A percentile compares a stretch with the other conserved stretches of the same genome.
phyloP scores from a whole-genome alignment of 1,140 invertebrate genomes.

The Ostrea denselamellosa region DNA sequence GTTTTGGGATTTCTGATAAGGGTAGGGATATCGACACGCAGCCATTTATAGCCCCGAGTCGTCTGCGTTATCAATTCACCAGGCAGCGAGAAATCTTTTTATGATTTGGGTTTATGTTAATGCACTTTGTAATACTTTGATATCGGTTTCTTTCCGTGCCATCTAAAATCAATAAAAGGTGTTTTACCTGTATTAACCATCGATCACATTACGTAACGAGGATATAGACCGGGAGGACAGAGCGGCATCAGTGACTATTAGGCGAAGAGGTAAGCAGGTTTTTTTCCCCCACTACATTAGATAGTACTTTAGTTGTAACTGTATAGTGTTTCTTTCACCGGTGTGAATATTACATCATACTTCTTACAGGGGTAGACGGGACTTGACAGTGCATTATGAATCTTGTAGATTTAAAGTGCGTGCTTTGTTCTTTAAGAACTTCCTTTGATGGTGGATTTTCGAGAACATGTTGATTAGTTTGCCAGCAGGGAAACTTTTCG shows the following conservation, averaged over 20 bases:
- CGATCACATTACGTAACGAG: conserved; percentile 7
- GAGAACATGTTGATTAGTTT: background rate
- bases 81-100: conserved; percentile 12
- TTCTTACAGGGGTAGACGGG: background rate
- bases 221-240: background rate
- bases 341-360: background rate
- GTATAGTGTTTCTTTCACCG: no score
- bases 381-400: background rate
- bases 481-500: background rate
- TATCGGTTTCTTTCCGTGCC: background rate
- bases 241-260: no score
- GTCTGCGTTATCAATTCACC: background rate
- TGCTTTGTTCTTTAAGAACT: background rate
- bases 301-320: background rate
- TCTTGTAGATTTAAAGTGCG: background rate
- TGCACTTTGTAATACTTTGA: background rate
- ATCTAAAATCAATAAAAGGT: conserved; percentile 18
- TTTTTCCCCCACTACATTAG: background rate
- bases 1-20: background rate
- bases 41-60: background rate
- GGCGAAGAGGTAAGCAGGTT: background rate
- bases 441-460: background rate
- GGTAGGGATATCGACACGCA: background rate
- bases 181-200: conserved; percentile 3
- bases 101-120: background rate